A percentile compares a stretch with the other conserved stretches of the same genome.
These are phyloP conservation scores for Gryllus longicercus DNA, from an alignment of 2,888 invertebrate genomes.

Conservation along the genomic window DNA sequence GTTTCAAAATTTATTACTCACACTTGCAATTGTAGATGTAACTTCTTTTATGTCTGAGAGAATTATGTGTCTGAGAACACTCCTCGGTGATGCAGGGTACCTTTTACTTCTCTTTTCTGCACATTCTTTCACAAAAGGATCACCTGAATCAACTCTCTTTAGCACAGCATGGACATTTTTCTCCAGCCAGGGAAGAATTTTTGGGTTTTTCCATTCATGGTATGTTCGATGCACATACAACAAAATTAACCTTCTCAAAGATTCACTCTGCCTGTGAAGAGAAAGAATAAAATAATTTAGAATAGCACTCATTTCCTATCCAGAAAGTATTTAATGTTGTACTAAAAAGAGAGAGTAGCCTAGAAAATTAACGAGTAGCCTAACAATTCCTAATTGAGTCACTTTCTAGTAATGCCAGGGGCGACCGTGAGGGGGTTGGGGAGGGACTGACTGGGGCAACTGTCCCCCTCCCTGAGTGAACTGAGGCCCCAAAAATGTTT, in stretches of 20 bases:
- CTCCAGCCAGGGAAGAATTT: conserved; percentile 73
- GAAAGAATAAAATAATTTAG: no score
- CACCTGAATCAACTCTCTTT: conserved; percentile 60
- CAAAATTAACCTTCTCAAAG: conserved; percentile 65
- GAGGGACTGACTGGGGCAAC: no score
- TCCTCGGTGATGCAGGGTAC: conserved; percentile 63
- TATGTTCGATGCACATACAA: conserved; percentile 71
- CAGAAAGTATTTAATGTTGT: no score
- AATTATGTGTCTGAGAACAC: conserved; percentile 66
- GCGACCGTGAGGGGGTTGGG: no score
- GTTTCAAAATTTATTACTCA: conserved; percentile 41
- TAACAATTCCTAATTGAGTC: no score
- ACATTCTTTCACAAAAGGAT: conserved; percentile 59
- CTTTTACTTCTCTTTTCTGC: conserved; percentile 58
- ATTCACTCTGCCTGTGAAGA: conserved; percentile 55
- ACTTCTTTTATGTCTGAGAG: conserved; percentile 69
- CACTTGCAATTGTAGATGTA: conserved; percentile 56
- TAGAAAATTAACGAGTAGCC: no score
- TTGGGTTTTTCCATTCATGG: conserved; percentile 75
- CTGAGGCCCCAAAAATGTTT: no score
- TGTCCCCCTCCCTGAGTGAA: no score
- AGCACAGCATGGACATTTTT: conserved; percentile 63
- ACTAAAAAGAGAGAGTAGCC: no score
- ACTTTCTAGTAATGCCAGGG: no score
- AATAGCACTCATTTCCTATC: no score